Evolutionary conservation across 2,113 vertebrate species (phyloP).

Genomic region (Psephotus haematonotus): DNA sequence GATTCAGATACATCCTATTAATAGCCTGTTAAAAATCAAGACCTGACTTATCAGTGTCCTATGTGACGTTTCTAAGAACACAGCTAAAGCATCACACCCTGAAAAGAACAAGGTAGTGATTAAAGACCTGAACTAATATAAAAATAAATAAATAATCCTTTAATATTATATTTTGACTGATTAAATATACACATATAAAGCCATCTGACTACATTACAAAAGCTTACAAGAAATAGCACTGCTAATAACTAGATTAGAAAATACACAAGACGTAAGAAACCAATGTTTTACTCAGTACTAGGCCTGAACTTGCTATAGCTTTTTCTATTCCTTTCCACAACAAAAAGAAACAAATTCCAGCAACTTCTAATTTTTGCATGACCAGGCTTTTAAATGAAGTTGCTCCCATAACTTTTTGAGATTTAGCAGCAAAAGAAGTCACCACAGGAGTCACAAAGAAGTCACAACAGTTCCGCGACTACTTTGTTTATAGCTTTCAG

Average conservation of each 20-base stretch:
- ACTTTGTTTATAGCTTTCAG: neutral
- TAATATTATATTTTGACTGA: neutral
- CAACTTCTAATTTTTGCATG: neutral
- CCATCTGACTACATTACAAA: neutral
- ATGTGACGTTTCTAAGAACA: neutral
- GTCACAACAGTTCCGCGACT: neutral
- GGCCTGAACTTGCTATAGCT: neutral
- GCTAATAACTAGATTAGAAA: neutral
- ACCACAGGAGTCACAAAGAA: neutral
- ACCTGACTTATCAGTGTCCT: neutral
- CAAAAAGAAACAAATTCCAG: neutral
- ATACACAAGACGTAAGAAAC: neutral
- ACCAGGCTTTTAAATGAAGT: neutral
- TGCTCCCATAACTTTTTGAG: neutral
- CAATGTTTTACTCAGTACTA: neutral
- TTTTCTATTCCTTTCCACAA: neutral
- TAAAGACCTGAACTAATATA: neutral
- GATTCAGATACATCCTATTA: neutral
- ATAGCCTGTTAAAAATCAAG: neutral
- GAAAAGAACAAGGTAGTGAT: neutral
- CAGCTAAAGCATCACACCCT: neutral
- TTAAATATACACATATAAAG: neutral
- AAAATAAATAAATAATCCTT: neutral
- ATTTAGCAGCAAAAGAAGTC: neutral
- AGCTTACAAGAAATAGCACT: neutral